Conservation (phyloP, 2,888 invertebrate species). For the Euplexia lucipara region DNA sequence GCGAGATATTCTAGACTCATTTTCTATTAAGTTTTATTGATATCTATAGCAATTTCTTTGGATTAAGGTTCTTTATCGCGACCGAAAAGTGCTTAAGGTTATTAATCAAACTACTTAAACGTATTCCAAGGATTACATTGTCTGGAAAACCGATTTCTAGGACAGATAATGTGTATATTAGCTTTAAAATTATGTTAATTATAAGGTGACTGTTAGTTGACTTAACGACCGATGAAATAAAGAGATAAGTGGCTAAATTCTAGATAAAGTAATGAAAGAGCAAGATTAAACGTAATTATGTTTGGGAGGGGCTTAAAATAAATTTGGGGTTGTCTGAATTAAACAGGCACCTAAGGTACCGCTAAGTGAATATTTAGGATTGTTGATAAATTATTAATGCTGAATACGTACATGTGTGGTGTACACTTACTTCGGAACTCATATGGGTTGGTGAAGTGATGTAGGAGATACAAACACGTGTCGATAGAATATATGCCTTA, state of each 20-base stretch:
- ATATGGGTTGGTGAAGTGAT: slow-evolving; percentile 5
- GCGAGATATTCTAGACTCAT: slow-evolving; percentile 41
- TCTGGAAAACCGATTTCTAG: slow-evolving; percentile 21
- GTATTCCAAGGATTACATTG: slow-evolving; percentile 36
- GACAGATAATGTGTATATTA: slow-evolving; percentile 21
- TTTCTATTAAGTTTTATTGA: slow-evolving; percentile 49
- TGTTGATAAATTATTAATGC: slow-evolving; percentile 50
- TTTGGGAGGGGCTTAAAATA: slow-evolving; percentile 21
- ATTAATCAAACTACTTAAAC: slow-evolving; percentile 40
- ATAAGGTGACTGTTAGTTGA: slow-evolving; percentile 36
- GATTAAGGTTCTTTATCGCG: slow-evolving; percentile 20
- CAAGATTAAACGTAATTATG: slow-evolving; percentile 35
- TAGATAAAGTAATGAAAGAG: slow-evolving; percentile 37
- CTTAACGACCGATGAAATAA: slow-evolving; percentile 45
- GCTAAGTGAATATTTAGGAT: slow-evolving; percentile 54
- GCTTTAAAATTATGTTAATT: slow-evolving; percentile 27
- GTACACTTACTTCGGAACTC: slow-evolving; percentile 16
- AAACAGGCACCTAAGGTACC: slow-evolving; percentile 33
- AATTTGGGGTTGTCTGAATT: slow-evolving; percentile 29
- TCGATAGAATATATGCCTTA: neutral
- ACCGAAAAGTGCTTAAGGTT: neutral
- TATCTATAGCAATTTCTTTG: slow-evolving; percentile 35
- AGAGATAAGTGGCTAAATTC: slow-evolving; percentile 32
- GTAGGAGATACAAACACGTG: neutral
- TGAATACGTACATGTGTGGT: slow-evolving; percentile 19